Base-by-base conservation (phyloP, 2,888 invertebrate species). In the Ypsolopha sequella region DNA sequence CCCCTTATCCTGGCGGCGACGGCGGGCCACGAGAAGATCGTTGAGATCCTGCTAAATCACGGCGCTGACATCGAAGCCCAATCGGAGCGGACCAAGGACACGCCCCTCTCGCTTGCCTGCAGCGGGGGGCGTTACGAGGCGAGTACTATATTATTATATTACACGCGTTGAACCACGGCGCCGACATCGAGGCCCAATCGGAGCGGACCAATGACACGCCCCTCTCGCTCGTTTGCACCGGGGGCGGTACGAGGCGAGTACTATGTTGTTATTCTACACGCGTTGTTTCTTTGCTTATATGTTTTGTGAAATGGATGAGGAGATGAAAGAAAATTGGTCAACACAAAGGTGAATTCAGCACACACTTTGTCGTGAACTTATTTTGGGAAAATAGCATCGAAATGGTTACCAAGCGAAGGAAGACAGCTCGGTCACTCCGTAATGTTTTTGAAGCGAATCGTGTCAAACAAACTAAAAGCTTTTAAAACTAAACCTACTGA, bases 121-220 rank as follows among this genome's bases (percentile, higher is more conserved):
- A 97, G 97, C 54, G 98, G 98, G 51, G 99, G 99, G 10, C 90
- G 98, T 60, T 98, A 96, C 78, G 99, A 99, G 85, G 47, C 36
- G 36, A 24, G 4, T 24, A 24, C 24, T n/a, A 24, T 4, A 24
- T 38, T 38, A 10, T 6, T 38, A 2, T 38, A n/a, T n/a, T n/a
- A n/a, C n/a, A n/a, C n/a, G n/a, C n/a, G 6, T 85, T 99, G 52
- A 96, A 96, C 77, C 92, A 95, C 78, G 94, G 94, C 58, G 98
- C 98, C n/a, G 97, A 98, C 72, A 93, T 99, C 63, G 99, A 99
- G 77, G 99, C 99, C 38, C 98, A 99, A 86, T 98, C 98, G 0
- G 99, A 99, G 80, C 91, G 99, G 66, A 99, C 99, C 58, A 99
- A 99, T 88, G 99, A 99, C 81, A 99, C 99, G 11, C 98, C 99